Conservation (phyloP, 2,113 vertebrate genomes). For the Opisthocomus hoazin region DNA sequence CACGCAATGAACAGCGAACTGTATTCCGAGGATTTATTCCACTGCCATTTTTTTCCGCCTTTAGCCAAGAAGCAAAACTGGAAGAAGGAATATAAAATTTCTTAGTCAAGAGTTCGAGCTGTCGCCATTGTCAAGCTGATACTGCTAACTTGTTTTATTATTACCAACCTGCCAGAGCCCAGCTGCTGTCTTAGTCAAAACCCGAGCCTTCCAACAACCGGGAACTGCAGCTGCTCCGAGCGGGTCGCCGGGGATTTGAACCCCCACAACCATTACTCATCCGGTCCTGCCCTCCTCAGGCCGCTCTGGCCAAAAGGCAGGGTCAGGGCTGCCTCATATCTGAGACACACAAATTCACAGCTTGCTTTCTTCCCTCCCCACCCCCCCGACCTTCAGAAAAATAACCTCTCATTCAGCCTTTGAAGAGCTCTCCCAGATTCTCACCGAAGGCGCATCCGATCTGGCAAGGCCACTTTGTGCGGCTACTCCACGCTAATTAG, state of each 20-base stretch:
- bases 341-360: not conserved
- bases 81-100: not conserved
- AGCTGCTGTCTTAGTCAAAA: slow-evolving; percentile 27
- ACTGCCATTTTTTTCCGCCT: not conserved
- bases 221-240: slow-evolving; percentile 51
- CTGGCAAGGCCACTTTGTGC: not conserved
- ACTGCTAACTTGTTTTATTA: not conserved
- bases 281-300: slow-evolving; percentile 50
- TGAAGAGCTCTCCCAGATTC: not conserved
- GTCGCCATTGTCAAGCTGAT: not conserved
- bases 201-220: slow-evolving; percentile 24
- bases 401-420: not conserved
- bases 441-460: not conserved
- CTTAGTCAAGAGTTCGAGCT: not conserved
- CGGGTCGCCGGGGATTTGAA: not conserved
- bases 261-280: slow-evolving; percentile 54
- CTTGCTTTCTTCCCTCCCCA: not conserved
- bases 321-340: slow-evolving; percentile 41
- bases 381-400: not conserved
- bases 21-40: not conserved
- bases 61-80: not conserved
- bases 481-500: not conserved
- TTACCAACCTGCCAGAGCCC: not conserved
- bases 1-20: not conserved
- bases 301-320: slow-evolving; percentile 49